Evolutionary conservation across 2,797 vertebrate genomes (phyloP).

Genomic region (Scleropages formosus): DNA sequence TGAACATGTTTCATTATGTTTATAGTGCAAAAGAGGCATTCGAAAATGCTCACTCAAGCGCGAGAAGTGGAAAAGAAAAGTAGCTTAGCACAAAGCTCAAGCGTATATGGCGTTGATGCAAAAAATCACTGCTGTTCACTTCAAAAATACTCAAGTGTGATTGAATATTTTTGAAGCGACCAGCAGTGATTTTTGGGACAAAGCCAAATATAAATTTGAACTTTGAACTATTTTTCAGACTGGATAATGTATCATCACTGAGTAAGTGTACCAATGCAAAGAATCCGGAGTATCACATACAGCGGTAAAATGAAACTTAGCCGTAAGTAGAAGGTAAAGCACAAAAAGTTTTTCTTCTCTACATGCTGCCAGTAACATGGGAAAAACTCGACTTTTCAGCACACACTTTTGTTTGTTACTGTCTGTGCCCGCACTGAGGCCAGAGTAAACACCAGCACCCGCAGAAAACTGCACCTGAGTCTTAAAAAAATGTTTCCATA

Average conservation of each 20-base stretch:
- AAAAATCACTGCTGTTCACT: no score
- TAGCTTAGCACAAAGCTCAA: no score
- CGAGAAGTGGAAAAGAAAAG: no score
- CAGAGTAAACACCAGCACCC: slow-evolving; percentile 44
- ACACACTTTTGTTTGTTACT: slow-evolving; percentile 38
- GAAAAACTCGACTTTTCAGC: slow-evolving; percentile 24
- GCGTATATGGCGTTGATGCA: no score
- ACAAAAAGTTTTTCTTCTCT: not conserved
- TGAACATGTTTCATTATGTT: no score
- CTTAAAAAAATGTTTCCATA: slow-evolving; percentile 29
- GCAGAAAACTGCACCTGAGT: slow-evolving; percentile 38
- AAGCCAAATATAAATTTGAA: not conserved
- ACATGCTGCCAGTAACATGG: slow-evolving; percentile 13
- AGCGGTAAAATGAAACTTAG: slow-evolving; percentile 33
- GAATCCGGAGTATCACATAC: slow-evolving; percentile 16
- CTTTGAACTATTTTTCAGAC: slow-evolving; percentile 2
- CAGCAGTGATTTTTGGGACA: no score
- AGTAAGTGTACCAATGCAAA: slow-evolving; percentile 6
- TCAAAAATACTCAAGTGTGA: no score
- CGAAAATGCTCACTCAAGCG: no score
- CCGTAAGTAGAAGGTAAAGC: not conserved
- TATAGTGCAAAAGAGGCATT: no score
- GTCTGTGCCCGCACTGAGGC: slow-evolving; percentile 47
- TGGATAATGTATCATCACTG: not conserved
- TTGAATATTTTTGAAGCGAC: no score